A percentile compares a stretch with the other conserved stretches of the same genome.
Conservation (phyloP, 1,140 invertebrate species). For the Drosophila suzukii region DNA sequence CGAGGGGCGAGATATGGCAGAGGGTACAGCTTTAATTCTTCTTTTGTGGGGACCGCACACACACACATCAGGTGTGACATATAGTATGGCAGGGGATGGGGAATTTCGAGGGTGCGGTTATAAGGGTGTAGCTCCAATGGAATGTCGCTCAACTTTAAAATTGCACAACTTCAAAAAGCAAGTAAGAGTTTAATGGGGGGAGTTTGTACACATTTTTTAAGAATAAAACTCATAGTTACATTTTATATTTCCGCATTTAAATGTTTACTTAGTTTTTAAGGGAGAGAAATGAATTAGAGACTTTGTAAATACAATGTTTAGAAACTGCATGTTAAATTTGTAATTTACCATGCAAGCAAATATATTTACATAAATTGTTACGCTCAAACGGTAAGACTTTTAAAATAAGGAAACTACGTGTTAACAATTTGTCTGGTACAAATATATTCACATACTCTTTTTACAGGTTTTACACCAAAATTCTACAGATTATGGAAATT, state of each 20-base stretch:
- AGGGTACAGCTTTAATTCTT: slow-evolving; percentile 43
- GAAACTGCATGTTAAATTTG: background rate
- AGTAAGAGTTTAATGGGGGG: background rate
- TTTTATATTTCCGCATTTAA: background rate
- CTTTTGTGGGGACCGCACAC: slow-evolving; percentile 31
- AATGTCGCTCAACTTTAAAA: slow-evolving; percentile 28
- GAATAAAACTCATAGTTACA: too few relatives aligned
- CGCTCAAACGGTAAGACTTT: background rate
- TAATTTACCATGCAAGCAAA: background rate
- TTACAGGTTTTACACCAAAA: too few relatives aligned
- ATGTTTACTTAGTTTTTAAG: too few relatives aligned
- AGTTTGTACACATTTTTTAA: background rate
- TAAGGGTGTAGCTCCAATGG: slow-evolving; percentile 23
- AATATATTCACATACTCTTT: too few relatives aligned
- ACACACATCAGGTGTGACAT: slow-evolving; percentile 55
- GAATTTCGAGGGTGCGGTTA: slow-evolving; percentile 17
- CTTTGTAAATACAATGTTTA: background rate
- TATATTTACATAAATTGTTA: background rate
- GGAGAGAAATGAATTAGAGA: background rate
- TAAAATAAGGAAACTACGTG: background rate
- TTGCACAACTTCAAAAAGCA: background rate
- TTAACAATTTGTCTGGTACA: too few relatives aligned
- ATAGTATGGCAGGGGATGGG: background rate
- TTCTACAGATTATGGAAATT: too few relatives aligned
- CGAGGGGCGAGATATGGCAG: background rate